Conservation (phyloP, 2,888 invertebrate species). For the Carterocephalus palaemon region DNA sequence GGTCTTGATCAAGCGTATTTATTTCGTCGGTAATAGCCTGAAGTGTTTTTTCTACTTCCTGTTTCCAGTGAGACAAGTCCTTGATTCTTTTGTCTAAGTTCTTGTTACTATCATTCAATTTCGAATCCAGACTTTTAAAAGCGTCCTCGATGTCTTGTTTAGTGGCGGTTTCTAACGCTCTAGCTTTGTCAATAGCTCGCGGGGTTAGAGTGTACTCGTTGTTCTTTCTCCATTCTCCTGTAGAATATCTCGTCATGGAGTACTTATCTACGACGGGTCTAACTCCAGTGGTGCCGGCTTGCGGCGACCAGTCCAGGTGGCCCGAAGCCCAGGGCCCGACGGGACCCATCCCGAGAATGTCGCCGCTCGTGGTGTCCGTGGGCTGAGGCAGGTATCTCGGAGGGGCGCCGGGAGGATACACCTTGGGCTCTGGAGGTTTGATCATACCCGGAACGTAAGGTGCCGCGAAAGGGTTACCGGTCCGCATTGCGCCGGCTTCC, state of each 20-base stretch:
- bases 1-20: conserved; percentile 80
- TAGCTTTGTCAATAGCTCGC: conserved; percentile 54
- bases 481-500: conserved; percentile 36
- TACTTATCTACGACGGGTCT: conserved; percentile 88
- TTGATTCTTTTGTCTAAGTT: conserved; percentile 50
- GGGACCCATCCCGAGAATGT: conserved; percentile 63
- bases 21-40: conserved; percentile 83
- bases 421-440: conserved; percentile 48
- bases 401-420: conserved; percentile 56
- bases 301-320: conserved; percentile 85
- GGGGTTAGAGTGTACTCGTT: conserved; percentile 74
- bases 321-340: conserved; percentile 87
- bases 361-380: conserved; percentile 64
- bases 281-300: conserved; percentile 85
- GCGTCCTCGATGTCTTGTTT: conserved; percentile 69
- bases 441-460: conserved; percentile 61
- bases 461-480: conserved; percentile 34
- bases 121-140: conserved; percentile 76
- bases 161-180: conserved; percentile 42
- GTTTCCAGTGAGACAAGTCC: conserved; percentile 82
- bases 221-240: conserved; percentile 84
- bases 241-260: conserved; percentile 85
- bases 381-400: conserved; percentile 65
- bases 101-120: conserved; percentile 67
- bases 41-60: conserved; percentile 81